A percentile compares a stretch with the other conserved stretches of the same genome.
These are phyloP conservation scores for Tiaroga cobitis DNA, from an alignment of 2,797 vertebrate species.

Conservation along the genomic window DNA sequence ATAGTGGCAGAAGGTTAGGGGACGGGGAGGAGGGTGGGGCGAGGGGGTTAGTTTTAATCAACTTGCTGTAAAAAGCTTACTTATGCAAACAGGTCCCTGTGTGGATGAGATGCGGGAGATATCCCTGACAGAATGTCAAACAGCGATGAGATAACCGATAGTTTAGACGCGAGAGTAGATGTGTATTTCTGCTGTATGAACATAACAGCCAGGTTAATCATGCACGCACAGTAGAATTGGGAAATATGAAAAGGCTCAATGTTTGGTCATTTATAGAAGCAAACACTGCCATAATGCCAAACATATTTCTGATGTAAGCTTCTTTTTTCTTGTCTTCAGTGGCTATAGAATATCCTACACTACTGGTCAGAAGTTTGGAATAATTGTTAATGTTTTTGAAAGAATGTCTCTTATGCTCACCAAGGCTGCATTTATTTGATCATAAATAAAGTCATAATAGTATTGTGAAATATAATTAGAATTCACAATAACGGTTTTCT, in stretches of 20 bases:
- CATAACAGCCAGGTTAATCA: conserved; percentile 22
- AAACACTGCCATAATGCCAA: conserved; percentile 7
- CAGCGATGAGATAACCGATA: conserved; percentile 26
- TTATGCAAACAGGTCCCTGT: conserved; percentile 6
- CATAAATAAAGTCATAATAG: background rate
- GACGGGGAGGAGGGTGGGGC: conserved; percentile 5
- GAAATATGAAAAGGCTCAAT: conserved; percentile 8
- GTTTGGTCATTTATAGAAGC: conserved; percentile 31
- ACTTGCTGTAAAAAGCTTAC: conserved; percentile 30
- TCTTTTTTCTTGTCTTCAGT: background rate
- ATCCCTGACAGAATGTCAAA: conserved; percentile 40
- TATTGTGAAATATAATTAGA: no score
- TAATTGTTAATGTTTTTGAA: background rate
- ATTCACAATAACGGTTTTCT: no score
- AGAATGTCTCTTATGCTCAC: background rate
- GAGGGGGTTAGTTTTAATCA: conserved; percentile 57
- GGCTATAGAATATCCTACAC: background rate
- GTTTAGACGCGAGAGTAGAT: background rate
- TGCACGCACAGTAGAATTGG: background rate
- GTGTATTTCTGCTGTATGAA: conserved; percentile 5
- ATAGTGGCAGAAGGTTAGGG: conserved; percentile 40
- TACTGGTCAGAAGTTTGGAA: background rate
- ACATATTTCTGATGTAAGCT: background rate
- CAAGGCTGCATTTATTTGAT: background rate
- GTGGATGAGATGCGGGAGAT: conserved; percentile 30